Conservation (phyloP, 1,140 invertebrate species). For the Psilanteris sp. region DNA sequence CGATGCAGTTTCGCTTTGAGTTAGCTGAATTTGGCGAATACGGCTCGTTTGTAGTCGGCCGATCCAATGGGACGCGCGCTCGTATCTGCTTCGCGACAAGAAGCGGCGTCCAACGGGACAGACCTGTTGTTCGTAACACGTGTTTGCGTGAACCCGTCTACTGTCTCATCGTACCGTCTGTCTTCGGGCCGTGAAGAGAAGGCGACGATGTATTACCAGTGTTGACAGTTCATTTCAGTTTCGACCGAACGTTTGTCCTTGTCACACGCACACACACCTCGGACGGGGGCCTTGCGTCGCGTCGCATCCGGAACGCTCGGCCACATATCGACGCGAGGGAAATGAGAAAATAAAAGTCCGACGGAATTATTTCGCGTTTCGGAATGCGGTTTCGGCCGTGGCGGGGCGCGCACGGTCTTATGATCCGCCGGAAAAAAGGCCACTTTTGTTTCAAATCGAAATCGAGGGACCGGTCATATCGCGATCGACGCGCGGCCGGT, state of each 20-base stretch:
- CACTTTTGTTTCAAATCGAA: no score
- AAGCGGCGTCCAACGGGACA: constrained; percentile 58
- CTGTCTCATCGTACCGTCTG: constrained; percentile 57
- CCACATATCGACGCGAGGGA: constrained; percentile 66
- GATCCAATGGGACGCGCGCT: constrained; percentile 59
- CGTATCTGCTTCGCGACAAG: constrained; percentile 56
- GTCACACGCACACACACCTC: no score
- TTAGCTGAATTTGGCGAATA: constrained; percentile 75
- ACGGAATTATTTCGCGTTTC: constrained; percentile 71
- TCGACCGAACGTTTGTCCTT: constrained; percentile 55
- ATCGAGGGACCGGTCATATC: no score
- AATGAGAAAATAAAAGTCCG: constrained; percentile 75
- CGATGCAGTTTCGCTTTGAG: constrained; percentile 74
- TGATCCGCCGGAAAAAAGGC: no score
- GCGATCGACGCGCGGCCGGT: no score
- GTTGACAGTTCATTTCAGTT: constrained; percentile 77
- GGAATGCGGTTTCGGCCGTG: constrained; percentile 71
- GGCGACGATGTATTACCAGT: constrained; percentile 78
- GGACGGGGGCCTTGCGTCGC: no score
- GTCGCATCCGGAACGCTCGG: constrained; percentile 34
- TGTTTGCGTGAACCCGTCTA: constrained; percentile 76
- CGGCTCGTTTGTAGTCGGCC: constrained; percentile 73
- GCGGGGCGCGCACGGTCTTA: no score
- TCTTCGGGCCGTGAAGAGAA: constrained; percentile 67
- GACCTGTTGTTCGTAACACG: constrained; percentile 72